A percentile compares a stretch with the other conserved stretches of the same genome.
Conservation (phyloP, 2,113 vertebrate species). For the Cygnus atratus region DNA sequence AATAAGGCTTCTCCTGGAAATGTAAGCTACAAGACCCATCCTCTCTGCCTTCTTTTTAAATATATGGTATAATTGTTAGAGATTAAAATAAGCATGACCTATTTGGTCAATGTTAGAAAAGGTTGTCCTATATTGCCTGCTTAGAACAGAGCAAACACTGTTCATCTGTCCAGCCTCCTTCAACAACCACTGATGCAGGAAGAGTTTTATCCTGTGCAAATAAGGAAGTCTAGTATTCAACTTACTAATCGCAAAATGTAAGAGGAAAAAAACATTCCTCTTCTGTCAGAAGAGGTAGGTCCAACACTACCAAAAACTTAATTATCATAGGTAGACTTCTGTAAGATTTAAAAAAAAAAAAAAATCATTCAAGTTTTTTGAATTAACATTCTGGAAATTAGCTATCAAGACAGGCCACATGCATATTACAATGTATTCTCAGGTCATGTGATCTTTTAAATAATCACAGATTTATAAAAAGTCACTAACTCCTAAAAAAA, state of each 20-base stretch:
- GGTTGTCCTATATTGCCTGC: neutral
- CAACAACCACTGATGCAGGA: neutral
- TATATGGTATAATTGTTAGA: neutral
- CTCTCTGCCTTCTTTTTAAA: neutral
- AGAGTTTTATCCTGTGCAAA: neutral
- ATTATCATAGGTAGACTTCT: slow-evolving; percentile 36
- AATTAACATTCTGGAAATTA: slow-evolving; percentile 8
- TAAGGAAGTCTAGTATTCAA: neutral
- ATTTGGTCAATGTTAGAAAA: neutral
- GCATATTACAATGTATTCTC: neutral
- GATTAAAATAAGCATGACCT: neutral
- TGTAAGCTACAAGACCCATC: neutral
- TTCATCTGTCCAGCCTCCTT: neutral
- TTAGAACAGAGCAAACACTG: neutral
- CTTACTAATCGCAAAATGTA: neutral
- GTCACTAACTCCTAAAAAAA: neutral
- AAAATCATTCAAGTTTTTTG: neutral
- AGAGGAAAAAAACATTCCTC: neutral
- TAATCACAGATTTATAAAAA: neutral
- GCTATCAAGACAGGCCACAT: neutral
- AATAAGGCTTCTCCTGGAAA: neutral
- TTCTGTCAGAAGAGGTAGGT: neutral
- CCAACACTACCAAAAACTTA: neutral
- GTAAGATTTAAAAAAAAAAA: neutral
- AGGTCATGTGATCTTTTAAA: neutral